Conservation (phyloP, 2,113 vertebrate species). For the Heterotilapia buettikoferi region DNA sequence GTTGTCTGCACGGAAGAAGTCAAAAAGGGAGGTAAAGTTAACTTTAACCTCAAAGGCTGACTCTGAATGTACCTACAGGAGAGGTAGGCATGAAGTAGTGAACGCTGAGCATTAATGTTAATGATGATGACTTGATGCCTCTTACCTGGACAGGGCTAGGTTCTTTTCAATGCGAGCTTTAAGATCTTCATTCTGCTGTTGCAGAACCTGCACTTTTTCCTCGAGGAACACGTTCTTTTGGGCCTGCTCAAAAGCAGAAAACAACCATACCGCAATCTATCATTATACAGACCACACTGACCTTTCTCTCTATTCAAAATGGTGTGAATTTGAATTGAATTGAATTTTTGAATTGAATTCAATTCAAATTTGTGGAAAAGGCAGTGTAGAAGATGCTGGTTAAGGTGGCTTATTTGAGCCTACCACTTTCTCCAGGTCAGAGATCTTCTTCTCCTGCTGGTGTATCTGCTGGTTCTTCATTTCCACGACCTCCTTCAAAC, state of each 20-base stretch:
- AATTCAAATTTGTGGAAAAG: not conserved
- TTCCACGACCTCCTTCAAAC: constrained; percentile 90
- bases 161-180: constrained; percentile 88
- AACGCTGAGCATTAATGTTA: not conserved
- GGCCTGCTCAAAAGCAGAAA: constrained; percentile 74
- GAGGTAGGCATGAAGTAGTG: not conserved
- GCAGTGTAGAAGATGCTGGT: not conserved
- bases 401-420: constrained; percentile 47
- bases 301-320: not conserved
- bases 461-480: constrained; percentile 98
- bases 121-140: not conserved
- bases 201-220: constrained; percentile 89
- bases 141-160: constrained; percentile 82
- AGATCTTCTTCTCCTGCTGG: constrained; percentile 91
- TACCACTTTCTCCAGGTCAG: constrained; percentile 93
- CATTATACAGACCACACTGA: constrained; percentile 10
- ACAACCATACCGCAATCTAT: constrained; percentile 42
- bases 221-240: constrained; percentile 91
- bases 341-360: no score
- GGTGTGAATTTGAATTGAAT: no score
- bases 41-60: not conserved
- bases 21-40: not conserved
- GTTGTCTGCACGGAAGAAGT: constrained; percentile 74
- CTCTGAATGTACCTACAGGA: not conserved
- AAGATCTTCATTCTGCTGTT: constrained; percentile 96